Base-by-base conservation (phyloP, 2,888 invertebrate genomes). In the Lissocephala sabroskyi region DNA sequence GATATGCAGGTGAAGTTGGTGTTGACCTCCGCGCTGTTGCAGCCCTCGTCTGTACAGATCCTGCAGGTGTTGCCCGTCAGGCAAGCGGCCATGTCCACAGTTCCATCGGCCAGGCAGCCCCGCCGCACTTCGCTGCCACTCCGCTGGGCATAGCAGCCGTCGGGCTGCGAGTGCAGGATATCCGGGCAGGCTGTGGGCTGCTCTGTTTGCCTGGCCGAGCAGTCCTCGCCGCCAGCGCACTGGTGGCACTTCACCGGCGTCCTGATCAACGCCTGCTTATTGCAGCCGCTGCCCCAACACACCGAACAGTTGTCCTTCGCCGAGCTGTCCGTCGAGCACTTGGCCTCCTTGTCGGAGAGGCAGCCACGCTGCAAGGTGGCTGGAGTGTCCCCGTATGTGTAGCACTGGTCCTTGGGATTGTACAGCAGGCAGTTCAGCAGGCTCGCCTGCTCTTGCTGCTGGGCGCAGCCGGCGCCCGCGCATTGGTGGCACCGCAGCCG, bases 301-400 rank as follows among this genome's bases (percentile, higher is more conserved):
- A 50, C 41, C 1, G n/a, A 11, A 41, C 79, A 79, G 26, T 50
- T 56, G 0, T 43, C 49, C 0, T 30, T 10, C 3, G 35, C 35
- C 5, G 50, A 14, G 42, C 79, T 23, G 23, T 23, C 77, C n/a
- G 56, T 52, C 4, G 3, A 3, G n/a, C 30, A 30, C n/a, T 30
- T 30, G 2, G 37, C 39, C 14, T 19, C 41, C 4, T 17, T 10
- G 40, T 73, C 62, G 0, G 79, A 74, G 3, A 54, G 33, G 46
- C 79, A 80, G 14, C 79, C 79, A 3, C 79, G 65, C 18, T 32
- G 41, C 57, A 73, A 64, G 9, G 23, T 7, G 2, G 48, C 36
- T 0, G 46, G 53, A 29, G 47, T 53, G 1, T 50, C 45, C 3
- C 51, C 64, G 19, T 42, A 57, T n/a, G 59, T 59, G 40, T 62